Evolutionary conservation across 1,140 invertebrate species (phyloP), one percentile per base, ranked within the genome.

Genomic region (Mercenaria mercenaria): DNA sequence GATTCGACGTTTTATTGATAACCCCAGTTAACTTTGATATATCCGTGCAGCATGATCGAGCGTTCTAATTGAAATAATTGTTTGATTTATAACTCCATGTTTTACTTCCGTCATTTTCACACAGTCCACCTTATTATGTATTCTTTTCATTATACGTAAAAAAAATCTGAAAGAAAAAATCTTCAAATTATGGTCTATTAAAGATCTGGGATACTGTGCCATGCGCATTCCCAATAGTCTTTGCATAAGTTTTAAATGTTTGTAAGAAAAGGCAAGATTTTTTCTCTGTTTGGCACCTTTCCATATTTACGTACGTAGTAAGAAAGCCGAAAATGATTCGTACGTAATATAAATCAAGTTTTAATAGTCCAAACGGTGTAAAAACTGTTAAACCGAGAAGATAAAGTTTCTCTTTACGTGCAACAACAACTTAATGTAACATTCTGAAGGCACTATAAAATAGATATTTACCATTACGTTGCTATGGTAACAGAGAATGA

Each of bases 401-500:
- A 67, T 67, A 67, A 47, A 43, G 34, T 20, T 47, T 11, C 37
- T 56, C 20, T 56, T 80, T 56, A 37, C 77, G 50, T 26, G 47
- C 15, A 37, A 37, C 32, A 64, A 56, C 32, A 41, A 67, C 80
- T 82, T 47, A 29, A 64, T 82, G 76, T 79, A 52, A 79, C 47
- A 79, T 52, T 79, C 76, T 56, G 29, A 37, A 37, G 15, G 3
- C 8, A 47, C 29, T 69, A 61, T 76, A 87, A 87, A 87, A 87
- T 29, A 77, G 84, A 87, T 56, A 72, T 87, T 59, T 39, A 87
- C 43, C 26, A 56, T 37, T 74, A 47, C 50, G 84, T 87, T 87
- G 77, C 84, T 47, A 77, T 87, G 67, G 84, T 32, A 87, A 87
- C 84, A 18, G 64, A 74, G 43, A 74, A 85, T 37, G 37, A 61